Base-by-base conservation (phyloP, 1,140 invertebrate genomes). In the Contarinia nasturtii region DNA sequence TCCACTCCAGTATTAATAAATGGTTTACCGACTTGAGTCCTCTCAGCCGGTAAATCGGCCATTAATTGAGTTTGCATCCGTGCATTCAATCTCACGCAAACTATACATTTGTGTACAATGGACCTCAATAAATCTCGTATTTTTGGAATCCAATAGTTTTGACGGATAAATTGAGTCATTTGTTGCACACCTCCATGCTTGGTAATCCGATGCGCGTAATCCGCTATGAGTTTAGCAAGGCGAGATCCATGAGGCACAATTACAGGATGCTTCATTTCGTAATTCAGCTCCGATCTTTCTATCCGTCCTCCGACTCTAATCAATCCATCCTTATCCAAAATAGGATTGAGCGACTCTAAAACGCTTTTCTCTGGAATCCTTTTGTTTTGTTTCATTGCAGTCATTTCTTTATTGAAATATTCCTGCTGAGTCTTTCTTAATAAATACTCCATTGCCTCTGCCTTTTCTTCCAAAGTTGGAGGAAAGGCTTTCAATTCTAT, bases 231-330 rank as follows among this genome's bases (percentile, higher is more conserved):
- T 0, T 14, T 41, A 0, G 54, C 52, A 2, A 60, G 15, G 1
- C 38, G 27, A 12, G 48, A 49, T 0, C 55, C 22, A 0, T 45
- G 46, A 1, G 55, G 54, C n/a, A 61, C 41, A 8, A 61, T 57
- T 0, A 15, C 36, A 0, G 54, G 54, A 48, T 61, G 55, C 14
- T 53, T 55, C 8, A 36, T 48, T 1, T 53, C 48, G 7, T 15
- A 1, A 12, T 20, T 27, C 1, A 61, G 37, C 2, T 44, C 8
- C 0, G 54, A 37, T 0, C 12, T 15, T 7, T 49, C 4, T 36
- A 61, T 27, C n/a, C 60, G 47, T 2, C 59, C 61, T 14, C 61
- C 58, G 1, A 61, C 54, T 52, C 63, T 21, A 8, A 59, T 46
- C 2, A 59, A 7, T 1, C 49, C 50, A 1, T 56, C 17, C 10